A percentile compares a stretch with the other conserved stretches of the same genome.
These are phyloP conservation scores for Greenwoodochromis staneri DNA, from an alignment of 2,113 vertebrate genomes.

Conservation along the genomic window DNA sequence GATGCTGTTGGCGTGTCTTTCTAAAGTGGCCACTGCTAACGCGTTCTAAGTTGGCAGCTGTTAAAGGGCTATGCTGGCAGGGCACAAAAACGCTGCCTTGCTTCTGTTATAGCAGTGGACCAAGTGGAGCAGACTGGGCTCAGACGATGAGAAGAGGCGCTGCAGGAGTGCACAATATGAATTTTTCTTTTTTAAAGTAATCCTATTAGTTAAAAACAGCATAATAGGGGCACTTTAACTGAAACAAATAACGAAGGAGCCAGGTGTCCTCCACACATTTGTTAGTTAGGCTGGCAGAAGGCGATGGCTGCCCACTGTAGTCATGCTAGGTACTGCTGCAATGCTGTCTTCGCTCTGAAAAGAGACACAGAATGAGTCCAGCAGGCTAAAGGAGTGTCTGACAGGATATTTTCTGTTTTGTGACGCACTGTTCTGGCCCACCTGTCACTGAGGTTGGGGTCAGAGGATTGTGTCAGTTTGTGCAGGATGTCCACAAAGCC, in stretches of 20 bases:
- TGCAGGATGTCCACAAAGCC: constrained; percentile 97
- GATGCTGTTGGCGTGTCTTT: not conserved
- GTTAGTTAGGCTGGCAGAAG: constrained; percentile 66
- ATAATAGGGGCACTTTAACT: not conserved
- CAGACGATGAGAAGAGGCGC: not conserved
- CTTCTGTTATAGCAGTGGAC: not conserved
- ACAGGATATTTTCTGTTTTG: not conserved
- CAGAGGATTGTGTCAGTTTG: constrained; percentile 89
- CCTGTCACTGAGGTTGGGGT: constrained; percentile 95
- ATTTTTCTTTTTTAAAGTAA: not conserved
- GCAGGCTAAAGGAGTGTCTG: not conserved
- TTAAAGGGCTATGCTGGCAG: not conserved
- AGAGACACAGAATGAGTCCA: not conserved
- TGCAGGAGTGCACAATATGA: not conserved
- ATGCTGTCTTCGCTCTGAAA: constrained; percentile 93
- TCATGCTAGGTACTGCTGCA: constrained; percentile 99
- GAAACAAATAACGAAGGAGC: not conserved
- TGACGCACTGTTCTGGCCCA: constrained; percentile 51
- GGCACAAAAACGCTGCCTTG: not conserved
- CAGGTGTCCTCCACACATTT: constrained; percentile 19
- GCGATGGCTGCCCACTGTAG: constrained; percentile 58
- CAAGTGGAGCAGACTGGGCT: not conserved
- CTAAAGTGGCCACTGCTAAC: not conserved
- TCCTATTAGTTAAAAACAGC: not conserved
- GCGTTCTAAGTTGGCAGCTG: not conserved